phyloP scores from a whole-genome alignment of 2,113 vertebrate genomes.

The Loxodonta africana region DNA sequence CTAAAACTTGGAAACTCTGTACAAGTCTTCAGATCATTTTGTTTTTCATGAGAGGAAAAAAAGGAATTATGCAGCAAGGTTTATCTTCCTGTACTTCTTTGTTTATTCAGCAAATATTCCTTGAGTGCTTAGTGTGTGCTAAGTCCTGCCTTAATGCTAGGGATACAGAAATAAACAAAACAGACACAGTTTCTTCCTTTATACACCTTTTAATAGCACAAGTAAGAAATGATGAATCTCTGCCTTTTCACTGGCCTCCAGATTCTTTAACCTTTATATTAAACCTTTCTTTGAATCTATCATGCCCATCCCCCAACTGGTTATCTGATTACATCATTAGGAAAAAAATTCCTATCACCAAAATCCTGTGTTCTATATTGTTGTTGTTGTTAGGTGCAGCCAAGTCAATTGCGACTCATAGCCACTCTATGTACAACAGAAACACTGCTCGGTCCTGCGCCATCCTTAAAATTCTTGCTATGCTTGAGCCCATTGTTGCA shows the following conservation, averaged over 20 bases:
- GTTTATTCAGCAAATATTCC: not conserved
- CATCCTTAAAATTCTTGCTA: too few relatives aligned
- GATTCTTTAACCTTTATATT: not conserved
- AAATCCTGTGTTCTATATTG: not conserved
- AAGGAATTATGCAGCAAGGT: not conserved
- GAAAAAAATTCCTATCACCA: not conserved
- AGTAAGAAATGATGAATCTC: not conserved
- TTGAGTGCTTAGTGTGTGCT: not conserved
- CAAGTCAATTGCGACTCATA: too few relatives aligned
- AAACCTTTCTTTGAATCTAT: not conserved
- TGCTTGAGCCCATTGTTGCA: too few relatives aligned
- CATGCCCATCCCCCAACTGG: not conserved
- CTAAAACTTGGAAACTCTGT: not conserved
- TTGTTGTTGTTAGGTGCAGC: too few relatives aligned
- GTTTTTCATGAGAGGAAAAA: not conserved
- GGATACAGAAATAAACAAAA: not conserved
- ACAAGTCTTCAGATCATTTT: constrained; percentile 33
- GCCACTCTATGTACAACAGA: too few relatives aligned
- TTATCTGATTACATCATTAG: not conserved
- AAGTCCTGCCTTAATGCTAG: not conserved
- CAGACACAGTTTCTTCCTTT: not conserved
- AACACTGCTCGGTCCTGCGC: too few relatives aligned
- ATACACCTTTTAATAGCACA: not conserved
- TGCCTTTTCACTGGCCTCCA: not conserved
- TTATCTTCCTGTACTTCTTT: constrained; percentile 30